A percentile compares a stretch with the other conserved stretches of the same genome.
These are phyloP conservation scores for Oreochromis tanganicae DNA, from an alignment of 2,113 vertebrate species.

Conservation along the genomic window DNA sequence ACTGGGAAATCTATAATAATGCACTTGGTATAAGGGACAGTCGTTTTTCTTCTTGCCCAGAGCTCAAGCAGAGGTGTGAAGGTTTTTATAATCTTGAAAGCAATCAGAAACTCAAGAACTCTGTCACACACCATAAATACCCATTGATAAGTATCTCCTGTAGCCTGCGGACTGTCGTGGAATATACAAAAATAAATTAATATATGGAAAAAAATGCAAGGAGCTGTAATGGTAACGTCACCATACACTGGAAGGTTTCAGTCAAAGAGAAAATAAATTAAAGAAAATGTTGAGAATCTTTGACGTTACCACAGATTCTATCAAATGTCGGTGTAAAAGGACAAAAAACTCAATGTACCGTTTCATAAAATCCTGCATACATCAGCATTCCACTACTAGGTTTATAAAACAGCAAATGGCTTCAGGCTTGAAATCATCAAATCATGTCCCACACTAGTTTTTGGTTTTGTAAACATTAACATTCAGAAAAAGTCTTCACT, in stretches of 20 bases:
- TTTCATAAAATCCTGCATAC: slow-evolving; percentile 30
- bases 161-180: not conserved
- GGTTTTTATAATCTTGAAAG: not conserved
- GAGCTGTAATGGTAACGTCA: not conserved
- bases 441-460: slow-evolving; percentile 4
- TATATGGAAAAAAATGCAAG: not conserved
- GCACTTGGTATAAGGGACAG: slow-evolving; percentile 53
- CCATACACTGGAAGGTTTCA: not conserved
- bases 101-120: not conserved
- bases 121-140: not conserved
- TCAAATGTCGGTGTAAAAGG: slow-evolving; percentile 3
- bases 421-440: slow-evolving; percentile 10
- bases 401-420: slow-evolving; percentile 45
- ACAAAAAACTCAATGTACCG: not conserved
- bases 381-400: slow-evolving; percentile 22
- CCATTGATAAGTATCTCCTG: not conserved
- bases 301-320: not conserved
- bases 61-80: not conserved
- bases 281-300: not conserved
- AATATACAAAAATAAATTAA: not conserved
- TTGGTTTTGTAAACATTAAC: slow-evolving; percentile 66
- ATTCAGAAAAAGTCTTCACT: slow-evolving; percentile 32
- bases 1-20: slow-evolving; percentile 27
- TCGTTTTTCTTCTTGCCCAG: not conserved
- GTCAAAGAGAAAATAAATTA: not conserved